Evolutionary conservation across 2,113 vertebrate genomes (phyloP).

Genomic region (Otus sunia): DNA sequence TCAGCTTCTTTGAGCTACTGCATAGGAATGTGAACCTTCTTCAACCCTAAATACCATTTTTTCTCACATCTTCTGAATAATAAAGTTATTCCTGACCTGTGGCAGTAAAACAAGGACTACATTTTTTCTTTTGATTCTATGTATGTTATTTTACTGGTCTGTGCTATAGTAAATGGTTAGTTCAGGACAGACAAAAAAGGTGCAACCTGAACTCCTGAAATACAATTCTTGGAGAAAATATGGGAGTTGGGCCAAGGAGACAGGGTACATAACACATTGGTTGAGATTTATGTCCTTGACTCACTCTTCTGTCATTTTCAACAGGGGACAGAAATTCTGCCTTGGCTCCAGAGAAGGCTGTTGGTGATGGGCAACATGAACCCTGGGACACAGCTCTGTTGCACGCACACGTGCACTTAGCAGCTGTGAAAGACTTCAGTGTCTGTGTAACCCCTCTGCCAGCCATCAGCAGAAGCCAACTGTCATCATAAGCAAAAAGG

Average conservation of each 20-base stretch:
- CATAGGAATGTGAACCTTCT: background rate
- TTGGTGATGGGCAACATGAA: background rate
- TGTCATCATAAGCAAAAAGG: background rate
- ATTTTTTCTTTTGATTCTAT: background rate
- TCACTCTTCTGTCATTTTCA: background rate
- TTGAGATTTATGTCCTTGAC: background rate
- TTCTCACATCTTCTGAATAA: background rate
- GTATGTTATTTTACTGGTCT: background rate
- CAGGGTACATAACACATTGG: background rate
- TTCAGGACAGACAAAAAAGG: background rate
- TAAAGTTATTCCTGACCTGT: background rate
- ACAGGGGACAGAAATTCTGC: background rate
- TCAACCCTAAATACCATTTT: background rate
- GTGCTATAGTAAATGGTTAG: background rate
- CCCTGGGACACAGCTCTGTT: too few species aligned
- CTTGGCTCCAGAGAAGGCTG: background rate
- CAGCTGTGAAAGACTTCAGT: background rate
- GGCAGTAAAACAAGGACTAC: background rate
- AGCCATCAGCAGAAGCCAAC: background rate
- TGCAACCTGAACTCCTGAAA: background rate
- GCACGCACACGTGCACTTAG: accelerated
- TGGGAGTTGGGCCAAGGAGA: background rate
- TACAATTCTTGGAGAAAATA: background rate
- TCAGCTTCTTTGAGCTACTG: background rate
- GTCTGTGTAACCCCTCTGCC: background rate